These are phyloP conservation scores for Cyphomyrus plagiostoma DNA, from an alignment of 2,113 vertebrate species.

Conservation along the genomic window DNA sequence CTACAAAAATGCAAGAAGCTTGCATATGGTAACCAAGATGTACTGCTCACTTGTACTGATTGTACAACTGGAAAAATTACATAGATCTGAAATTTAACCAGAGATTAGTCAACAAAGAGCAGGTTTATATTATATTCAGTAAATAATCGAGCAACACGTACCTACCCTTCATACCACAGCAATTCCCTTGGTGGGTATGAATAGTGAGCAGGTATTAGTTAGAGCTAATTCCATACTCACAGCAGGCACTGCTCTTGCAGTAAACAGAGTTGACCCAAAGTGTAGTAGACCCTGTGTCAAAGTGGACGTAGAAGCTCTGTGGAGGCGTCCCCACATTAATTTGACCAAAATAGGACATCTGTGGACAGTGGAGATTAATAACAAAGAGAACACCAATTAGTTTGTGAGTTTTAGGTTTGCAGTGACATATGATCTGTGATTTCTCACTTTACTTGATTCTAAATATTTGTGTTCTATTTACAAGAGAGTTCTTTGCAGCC, in stretches of 20 bases:
- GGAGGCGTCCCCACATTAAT: slow-evolving; percentile 27
- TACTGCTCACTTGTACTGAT: neutral
- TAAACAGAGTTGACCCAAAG: slow-evolving; percentile 36
- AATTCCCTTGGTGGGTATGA: neutral
- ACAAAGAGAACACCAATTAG: neutral
- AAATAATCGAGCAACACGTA: slow-evolving; percentile 36
- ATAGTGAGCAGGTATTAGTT: neutral
- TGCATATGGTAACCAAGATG: neutral
- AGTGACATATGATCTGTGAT: neutral
- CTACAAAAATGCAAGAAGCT: neutral
- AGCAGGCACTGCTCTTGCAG: slow-evolving; percentile 30
- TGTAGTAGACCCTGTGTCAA: slow-evolving; percentile 33
- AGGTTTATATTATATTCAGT: slow-evolving; percentile 36
- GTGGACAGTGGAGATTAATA: neutral
- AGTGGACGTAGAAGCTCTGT: slow-evolving; percentile 33
- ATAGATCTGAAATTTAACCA: slow-evolving; percentile 12
- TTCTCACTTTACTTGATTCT: neutral
- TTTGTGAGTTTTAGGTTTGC: neutral
- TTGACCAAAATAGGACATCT: slow-evolving; percentile 35
- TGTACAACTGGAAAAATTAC: neutral
- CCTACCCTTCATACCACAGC: slow-evolving; percentile 16
- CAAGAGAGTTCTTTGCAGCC: neutral
- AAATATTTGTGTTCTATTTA: neutral
- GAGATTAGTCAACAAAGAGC: slow-evolving; percentile 4
- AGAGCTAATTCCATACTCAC: slow-evolving; percentile 18